A percentile compares a stretch with the other conserved stretches of the same genome.
These are phyloP conservation scores for Willisornis vidua DNA, from an alignment of 2,113 vertebrate species.

Conservation along the genomic window DNA sequence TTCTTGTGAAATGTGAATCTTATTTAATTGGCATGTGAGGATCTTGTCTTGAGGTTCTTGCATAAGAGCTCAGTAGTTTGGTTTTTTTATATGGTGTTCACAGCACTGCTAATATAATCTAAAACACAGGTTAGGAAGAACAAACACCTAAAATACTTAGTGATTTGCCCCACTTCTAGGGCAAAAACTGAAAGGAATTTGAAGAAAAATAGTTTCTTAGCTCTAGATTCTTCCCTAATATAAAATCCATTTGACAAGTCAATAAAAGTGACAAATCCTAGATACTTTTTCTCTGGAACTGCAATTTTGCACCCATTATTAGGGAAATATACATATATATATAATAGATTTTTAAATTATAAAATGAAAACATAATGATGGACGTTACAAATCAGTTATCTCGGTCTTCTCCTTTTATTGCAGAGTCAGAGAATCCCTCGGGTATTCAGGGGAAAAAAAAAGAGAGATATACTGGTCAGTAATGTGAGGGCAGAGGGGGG, in stretches of 20 bases:
- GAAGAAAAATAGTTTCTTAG: constrained; percentile 9
- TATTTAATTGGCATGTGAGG: not conserved
- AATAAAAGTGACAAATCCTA: not conserved
- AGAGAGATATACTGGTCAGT: not conserved
- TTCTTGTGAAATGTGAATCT: not conserved
- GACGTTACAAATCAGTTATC: not conserved
- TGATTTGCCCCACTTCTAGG: not conserved
- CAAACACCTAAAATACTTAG: not conserved
- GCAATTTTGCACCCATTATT: not conserved
- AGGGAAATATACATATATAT: not conserved
- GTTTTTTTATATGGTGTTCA: not conserved
- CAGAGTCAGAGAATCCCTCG: not conserved
- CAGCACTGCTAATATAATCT: not conserved
- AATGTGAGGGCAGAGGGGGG: not conserved
- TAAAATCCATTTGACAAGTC: not conserved
- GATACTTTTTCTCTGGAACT: not conserved
- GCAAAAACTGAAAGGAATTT: constrained; percentile 1
- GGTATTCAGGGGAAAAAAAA: not conserved
- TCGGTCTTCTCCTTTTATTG: not conserved
- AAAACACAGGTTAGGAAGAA: not conserved
- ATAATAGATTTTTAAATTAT: not conserved
- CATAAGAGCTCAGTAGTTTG: not conserved
- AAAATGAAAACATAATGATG: not conserved
- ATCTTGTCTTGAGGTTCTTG: not conserved
- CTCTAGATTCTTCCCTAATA: not conserved